Percentiles rank a stretch among this genome's conserved stretches.
Conservation (phyloP, 2,113 vertebrate species). For the Strix uralensis region DNA sequence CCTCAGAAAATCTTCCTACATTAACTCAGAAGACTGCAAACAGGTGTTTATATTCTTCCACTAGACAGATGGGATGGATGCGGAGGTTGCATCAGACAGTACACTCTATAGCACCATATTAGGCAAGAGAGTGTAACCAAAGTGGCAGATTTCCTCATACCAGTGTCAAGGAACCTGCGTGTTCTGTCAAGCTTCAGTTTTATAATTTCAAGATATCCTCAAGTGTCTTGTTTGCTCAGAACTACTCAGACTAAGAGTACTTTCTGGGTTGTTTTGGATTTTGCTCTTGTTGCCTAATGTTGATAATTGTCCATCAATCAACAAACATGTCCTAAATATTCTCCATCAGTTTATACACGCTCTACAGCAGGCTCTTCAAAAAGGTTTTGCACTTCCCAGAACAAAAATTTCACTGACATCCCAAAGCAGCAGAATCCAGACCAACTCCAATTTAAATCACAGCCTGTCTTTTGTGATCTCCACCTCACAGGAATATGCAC, state of each 20-base stretch:
- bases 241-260: neutral
- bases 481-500: neutral
- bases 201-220: neutral
- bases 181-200: constrained; percentile 3
- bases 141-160: constrained; percentile 7
- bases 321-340: neutral
- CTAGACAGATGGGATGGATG: neutral
- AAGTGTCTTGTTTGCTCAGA: neutral
- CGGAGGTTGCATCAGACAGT: neutral
- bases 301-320: neutral
- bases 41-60: neutral
- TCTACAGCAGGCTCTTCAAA: neutral
- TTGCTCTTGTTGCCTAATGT: neutral
- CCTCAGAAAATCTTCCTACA: neutral
- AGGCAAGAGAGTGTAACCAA: neutral
- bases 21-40: neutral
- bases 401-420: neutral
- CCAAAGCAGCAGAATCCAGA: neutral
- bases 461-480: neutral
- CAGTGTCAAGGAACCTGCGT: neutral
- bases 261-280: neutral
- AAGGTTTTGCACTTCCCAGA: neutral
- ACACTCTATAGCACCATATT: neutral
- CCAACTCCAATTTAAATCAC: neutral
- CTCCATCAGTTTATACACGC: neutral